phyloP scores from a whole-genome alignment of 2,797 vertebrate genomes.

The Eutrigla gurnardus region DNA sequence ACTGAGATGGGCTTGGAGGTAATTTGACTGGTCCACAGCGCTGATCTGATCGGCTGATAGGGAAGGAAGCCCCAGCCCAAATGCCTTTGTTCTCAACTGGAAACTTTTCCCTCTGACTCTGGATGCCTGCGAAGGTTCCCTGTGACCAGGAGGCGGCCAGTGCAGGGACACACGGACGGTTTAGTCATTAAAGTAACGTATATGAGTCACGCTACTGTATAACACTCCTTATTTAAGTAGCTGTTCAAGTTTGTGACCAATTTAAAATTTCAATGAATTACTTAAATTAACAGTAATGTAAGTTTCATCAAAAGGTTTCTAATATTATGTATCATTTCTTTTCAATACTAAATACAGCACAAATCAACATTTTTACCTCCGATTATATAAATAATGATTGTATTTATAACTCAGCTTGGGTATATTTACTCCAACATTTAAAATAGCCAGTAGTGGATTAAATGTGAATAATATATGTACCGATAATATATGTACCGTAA shows the following conservation, averaged over 20 bases:
- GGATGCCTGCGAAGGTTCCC: conserved; percentile 39
- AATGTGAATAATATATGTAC: background rate
- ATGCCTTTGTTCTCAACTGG: conserved; percentile 82
- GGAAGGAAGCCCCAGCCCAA: conserved; percentile 91
- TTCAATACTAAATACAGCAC: background rate
- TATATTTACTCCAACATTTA: no score
- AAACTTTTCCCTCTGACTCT: conserved; percentile 71
- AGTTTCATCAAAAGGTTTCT: background rate
- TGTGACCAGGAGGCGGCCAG: conserved; percentile 6
- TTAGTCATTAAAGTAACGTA: background rate
- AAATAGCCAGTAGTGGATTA: background rate
- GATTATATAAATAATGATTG: background rate
- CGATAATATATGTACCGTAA: no score
- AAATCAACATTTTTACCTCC: background rate
- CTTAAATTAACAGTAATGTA: no score
- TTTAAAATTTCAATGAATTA: no score
- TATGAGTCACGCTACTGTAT: background rate
- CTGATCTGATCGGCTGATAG: conserved; percentile 73
- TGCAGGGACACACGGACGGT: background rate
- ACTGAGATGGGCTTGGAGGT: conserved; percentile 63
- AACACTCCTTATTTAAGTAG: background rate
- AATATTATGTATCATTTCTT: background rate
- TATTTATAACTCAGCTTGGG: no score
- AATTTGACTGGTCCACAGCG: conserved; percentile 46
- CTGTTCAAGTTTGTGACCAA: background rate